These are phyloP conservation scores for Peromyscus eremicus DNA, from an alignment of 2,797 vertebrate species.

Conservation along the genomic window DNA sequence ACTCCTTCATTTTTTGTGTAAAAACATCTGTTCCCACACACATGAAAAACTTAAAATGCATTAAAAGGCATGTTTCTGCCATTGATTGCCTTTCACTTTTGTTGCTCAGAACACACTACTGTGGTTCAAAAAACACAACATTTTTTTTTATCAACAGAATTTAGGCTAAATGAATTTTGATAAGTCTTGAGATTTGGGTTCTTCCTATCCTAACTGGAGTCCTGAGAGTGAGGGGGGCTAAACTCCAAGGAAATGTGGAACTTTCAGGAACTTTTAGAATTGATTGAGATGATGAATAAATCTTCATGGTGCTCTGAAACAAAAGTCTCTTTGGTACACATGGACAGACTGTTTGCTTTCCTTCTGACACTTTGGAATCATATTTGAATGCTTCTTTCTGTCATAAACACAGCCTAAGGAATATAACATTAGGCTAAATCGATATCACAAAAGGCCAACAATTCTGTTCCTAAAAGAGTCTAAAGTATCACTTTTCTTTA, in stretches of 20 bases:
- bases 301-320: neutral
- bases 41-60: neutral
- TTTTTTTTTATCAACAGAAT: conserved; percentile 30
- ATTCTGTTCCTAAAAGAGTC: conserved; percentile 52
- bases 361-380: neutral
- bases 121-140: conserved; percentile 19
- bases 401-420: conserved; percentile 7
- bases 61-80: neutral
- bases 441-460: neutral
- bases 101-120: neutral
- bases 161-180: conserved; percentile 36
- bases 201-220: neutral
- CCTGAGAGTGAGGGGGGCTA: neutral
- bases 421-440: conserved; percentile 35
- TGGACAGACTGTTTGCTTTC: neutral
- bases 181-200: neutral
- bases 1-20: neutral
- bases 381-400: conserved; percentile 52
- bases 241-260: neutral
- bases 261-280: conserved; percentile 28
- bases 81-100: neutral
- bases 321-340: conserved; percentile 3
- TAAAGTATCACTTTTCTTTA: conserved; percentile 46
- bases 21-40: neutral
- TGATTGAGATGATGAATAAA: conserved; percentile 10